Evolutionary conservation across 2,888 invertebrate genomes (phyloP).

Genomic region (Sinhomidia bicolor): DNA sequence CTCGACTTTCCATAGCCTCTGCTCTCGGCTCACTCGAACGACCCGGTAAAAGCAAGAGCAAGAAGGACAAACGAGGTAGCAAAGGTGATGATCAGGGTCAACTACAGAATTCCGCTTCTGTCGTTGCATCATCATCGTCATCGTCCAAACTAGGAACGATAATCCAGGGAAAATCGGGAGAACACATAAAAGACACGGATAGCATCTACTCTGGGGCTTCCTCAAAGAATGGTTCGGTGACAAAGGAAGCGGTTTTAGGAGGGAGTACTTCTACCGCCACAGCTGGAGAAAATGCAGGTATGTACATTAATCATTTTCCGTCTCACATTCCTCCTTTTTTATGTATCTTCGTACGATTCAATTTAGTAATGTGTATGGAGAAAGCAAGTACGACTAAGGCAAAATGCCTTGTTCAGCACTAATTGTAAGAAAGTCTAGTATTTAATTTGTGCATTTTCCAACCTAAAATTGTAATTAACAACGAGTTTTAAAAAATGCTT

Average conservation of each 20-base stretch:
- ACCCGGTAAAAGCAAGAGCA: conserved; percentile 60
- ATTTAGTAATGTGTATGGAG: not conserved
- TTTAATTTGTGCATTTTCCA: too few relatives aligned
- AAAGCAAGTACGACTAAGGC: not conserved
- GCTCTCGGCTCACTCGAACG: conserved; percentile 68
- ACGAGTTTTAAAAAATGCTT: too few relatives aligned
- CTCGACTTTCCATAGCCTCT: conserved; percentile 71
- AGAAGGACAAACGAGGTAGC: conserved; percentile 47
- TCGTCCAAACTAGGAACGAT: not conserved
- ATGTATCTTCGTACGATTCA: too few relatives aligned
- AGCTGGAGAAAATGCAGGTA: conserved; percentile 77
- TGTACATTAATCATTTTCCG: not conserved
- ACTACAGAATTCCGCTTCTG: not conserved
- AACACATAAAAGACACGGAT: conserved; percentile 71
- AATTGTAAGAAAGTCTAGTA: too few relatives aligned
- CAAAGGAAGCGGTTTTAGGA: conserved; percentile 39
- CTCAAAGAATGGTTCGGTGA: conserved; percentile 68
- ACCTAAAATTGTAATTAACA: too few relatives aligned
- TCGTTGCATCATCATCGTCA: not conserved
- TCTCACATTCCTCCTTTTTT: not conserved
- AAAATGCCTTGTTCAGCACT: conserved; percentile 13
- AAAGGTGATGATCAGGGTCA: conserved; percentile 38
- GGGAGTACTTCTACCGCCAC: conserved; percentile 24
- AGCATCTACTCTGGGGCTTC: conserved; percentile 71
- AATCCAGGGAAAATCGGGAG: conserved; percentile 62